Conservation (phyloP, 1,140 invertebrate species). For the Dufourea novaeangliae region DNA sequence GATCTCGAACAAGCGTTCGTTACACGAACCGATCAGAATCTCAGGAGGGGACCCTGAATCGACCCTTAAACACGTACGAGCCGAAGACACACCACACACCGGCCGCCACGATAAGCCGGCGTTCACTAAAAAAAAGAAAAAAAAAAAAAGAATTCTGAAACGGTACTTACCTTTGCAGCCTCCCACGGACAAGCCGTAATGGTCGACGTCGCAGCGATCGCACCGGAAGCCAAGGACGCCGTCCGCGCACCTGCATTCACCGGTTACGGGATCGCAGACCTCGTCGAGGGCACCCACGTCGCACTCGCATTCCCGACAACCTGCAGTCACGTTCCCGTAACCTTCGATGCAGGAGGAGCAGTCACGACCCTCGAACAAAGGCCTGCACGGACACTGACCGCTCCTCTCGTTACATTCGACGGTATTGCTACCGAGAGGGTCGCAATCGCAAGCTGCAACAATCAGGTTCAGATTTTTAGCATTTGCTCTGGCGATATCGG, state of each 20-base stretch:
- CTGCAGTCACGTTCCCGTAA: constrained; percentile 86
- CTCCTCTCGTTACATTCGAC: constrained; percentile 87
- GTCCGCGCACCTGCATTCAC: constrained; percentile 84
- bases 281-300: constrained; percentile 92
- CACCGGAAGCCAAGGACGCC: constrained; percentile 92
- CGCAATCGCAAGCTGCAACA: constrained; percentile 90
- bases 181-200: constrained; percentile 88
- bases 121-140: background rate
- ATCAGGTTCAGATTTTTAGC: background rate
- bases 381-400: constrained; percentile 89
- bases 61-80: background rate
- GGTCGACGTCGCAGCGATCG: constrained; percentile 87
- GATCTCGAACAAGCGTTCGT: background rate
- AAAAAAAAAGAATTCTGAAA: constrained; percentile 2
- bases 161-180: constrained; percentile 88
- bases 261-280: constrained; percentile 87
- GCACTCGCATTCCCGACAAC: constrained; percentile 86
- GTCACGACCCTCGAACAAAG: constrained; percentile 75
- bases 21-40: background rate
- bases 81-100: background rate
- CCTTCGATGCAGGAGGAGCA: constrained; percentile 79
- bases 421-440: constrained; percentile 86
- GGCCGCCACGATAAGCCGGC: background rate
- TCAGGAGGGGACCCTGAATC: background rate
- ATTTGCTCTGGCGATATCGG: too few relatives aligned